Conservation (phyloP, 1,140 invertebrate genomes). For the Megalopta genalis region DNA sequence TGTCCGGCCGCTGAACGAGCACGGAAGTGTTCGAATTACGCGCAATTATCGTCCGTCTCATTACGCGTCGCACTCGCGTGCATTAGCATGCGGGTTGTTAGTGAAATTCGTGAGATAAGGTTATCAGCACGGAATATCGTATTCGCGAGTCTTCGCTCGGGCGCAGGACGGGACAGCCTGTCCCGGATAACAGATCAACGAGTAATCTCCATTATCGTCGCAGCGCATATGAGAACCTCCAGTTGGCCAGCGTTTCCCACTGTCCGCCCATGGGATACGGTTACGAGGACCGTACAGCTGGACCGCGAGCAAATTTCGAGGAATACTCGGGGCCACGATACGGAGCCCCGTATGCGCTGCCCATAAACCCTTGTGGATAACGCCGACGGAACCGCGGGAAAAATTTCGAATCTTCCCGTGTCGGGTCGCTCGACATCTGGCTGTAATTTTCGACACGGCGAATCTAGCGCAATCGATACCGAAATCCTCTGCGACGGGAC, state of each 20-base stretch:
- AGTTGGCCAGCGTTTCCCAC: background rate
- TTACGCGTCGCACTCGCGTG: background rate
- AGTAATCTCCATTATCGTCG: conserved; percentile 39
- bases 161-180: background rate
- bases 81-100: background rate
- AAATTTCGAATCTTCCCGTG: conserved; percentile 24
- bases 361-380: background rate
- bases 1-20: background rate
- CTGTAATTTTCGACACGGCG: conserved; percentile 11
- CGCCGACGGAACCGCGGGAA: background rate
- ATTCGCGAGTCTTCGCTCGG: conserved; percentile 21
- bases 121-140: conserved; percentile 5
- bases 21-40: background rate
- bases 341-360: background rate
- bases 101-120: conserved; percentile 15
- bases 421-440: background rate
- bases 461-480: conserved; percentile 4
- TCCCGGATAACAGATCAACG: conserved; percentile 8
- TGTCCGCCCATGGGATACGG: conserved; percentile 5
- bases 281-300: background rate
- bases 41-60: background rate
- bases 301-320: conserved; percentile 2
- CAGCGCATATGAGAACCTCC: background rate
- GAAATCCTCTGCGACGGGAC: background rate
- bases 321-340: background rate